Evolutionary conservation across 2,888 invertebrate species (phyloP).

Genomic region (Fragum fragum): DNA sequence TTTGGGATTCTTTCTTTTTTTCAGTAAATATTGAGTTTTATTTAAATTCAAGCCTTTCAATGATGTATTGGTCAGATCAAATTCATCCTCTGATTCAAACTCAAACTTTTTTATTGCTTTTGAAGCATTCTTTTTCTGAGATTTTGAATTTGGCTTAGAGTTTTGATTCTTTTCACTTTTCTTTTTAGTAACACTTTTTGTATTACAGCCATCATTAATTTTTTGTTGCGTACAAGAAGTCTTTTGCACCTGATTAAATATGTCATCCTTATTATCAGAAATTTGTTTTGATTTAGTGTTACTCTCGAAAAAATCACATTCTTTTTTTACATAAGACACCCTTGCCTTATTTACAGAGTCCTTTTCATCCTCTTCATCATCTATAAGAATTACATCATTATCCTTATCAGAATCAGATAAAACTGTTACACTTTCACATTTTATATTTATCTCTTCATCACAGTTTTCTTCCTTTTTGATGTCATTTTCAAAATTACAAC

Average conservation of each 20-base stretch:
- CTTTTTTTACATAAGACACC: constrained; percentile 2
- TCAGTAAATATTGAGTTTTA: constrained; percentile 73
- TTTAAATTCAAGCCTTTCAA: constrained; percentile 76
- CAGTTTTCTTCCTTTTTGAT: not conserved
- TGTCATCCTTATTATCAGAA: constrained; percentile 11
- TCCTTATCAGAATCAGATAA: constrained; percentile 18
- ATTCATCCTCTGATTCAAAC: constrained; percentile 62
- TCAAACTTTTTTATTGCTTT: constrained; percentile 16
- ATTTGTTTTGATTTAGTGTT: not conserved
- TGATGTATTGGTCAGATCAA: constrained; percentile 63
- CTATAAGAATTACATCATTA: constrained; percentile 44
- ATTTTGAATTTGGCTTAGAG: not conserved
- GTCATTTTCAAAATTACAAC: constrained; percentile 10
- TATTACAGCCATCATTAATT: not conserved
- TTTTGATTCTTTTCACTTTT: not conserved
- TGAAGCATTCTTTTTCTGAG: constrained; percentile 4
- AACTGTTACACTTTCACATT: not conserved
- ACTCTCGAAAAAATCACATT: not conserved
- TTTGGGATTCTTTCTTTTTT: constrained; percentile 69
- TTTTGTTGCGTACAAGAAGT: not conserved
- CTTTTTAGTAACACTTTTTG: not conserved
- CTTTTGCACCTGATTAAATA: not conserved
- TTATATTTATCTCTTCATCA: not conserved
- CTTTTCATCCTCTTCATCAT: constrained; percentile 41
- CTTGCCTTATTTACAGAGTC: constrained; percentile 31